Evolutionary conservation across 2,888 invertebrate genomes (phyloP).

Genomic region (Synanthedon formicaeformis): DNA sequence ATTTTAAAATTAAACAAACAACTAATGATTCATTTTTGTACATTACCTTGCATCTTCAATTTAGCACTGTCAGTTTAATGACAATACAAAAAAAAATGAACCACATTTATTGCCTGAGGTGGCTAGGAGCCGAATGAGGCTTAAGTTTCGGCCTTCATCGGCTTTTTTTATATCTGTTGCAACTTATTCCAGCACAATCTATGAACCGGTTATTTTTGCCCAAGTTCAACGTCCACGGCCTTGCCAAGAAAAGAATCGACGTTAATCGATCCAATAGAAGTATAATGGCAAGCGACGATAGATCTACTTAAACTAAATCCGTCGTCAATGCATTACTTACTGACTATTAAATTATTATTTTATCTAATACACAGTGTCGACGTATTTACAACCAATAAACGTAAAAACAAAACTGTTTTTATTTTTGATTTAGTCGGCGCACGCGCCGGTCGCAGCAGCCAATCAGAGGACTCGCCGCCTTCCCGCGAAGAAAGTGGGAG

Average conservation of each 20-base stretch:
- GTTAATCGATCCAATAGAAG: constrained; percentile 1
- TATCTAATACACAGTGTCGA: constrained; percentile 14
- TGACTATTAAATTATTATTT: constrained; percentile 13
- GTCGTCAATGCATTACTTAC: constrained; percentile 8
- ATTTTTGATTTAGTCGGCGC: constrained; percentile 11
- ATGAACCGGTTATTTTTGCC: not conserved
- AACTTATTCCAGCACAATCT: constrained; percentile 2
- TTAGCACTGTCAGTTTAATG: no score
- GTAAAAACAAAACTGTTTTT: constrained; percentile 8
- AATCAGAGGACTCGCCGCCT: constrained; percentile 9
- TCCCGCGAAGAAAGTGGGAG: constrained; percentile 12
- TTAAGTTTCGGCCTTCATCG: constrained; percentile 6
- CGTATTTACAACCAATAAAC: constrained; percentile 16
- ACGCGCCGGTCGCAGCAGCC: constrained; percentile 9
- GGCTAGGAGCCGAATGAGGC: constrained; percentile 6
- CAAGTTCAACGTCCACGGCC: constrained; percentile 1
- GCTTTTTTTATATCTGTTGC: constrained; percentile 3
- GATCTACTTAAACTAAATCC: constrained; percentile 16
- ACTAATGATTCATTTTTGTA: no score
- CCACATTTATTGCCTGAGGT: not conserved
- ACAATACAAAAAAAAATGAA: no score
- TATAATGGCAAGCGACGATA: constrained; percentile 11
- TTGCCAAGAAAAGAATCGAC: constrained; percentile 3
- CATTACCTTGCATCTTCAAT: no score
- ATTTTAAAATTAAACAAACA: no score